Base-by-base conservation (phyloP, 1,140 invertebrate species). In the Drosophila cardini region DNA sequence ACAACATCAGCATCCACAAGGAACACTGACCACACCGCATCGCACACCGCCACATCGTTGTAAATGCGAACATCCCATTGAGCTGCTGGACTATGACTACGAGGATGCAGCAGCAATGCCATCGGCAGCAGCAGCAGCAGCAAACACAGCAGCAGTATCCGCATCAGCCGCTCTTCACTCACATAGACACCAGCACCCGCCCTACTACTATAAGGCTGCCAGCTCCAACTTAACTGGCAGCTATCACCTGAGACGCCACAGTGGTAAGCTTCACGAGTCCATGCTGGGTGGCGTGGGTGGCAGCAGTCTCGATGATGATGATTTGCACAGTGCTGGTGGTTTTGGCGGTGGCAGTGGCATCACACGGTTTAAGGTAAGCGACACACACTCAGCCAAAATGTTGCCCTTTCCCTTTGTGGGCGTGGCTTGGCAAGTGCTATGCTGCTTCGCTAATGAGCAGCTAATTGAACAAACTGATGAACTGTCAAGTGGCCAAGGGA, bases 1-100 rank as follows among this genome's bases (percentile, higher is more conserved):
- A 2, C 72, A 74, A 30, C 72, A 70, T n/a, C 67, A 76, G 0
- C 79, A 80, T 63, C 53, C 79, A 67, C 71, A 34, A 46, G 18
- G 76, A 87, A 65, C 75, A 76, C 15, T 69, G 63, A 65, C 72
- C 48, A 78, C 80, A 50, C 67, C 72, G 21, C 82, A 87, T 45
- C 80, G 78, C 18, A 86, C 78, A n/a, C 76, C 75, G 40, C 78
- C 80, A 21, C 77, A 89, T 60, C 89, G 89, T 52, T 91, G 89
- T 57, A 91, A 91, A 80, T 90, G 89, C 42, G 89, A 91, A 8
- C 89, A 91, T 71, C 89, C 89, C 30, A 90, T 90, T 61, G 89
- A 90, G 63, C 64, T 86, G 65, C 75, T 90, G 75, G 82, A 79
- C 57, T 87, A 70, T 52, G 64, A 70, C 55, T 71, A 78, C 55